phyloP scores from a whole-genome alignment of 2,797 vertebrate genomes.

The Mastacembelus armatus region DNA sequence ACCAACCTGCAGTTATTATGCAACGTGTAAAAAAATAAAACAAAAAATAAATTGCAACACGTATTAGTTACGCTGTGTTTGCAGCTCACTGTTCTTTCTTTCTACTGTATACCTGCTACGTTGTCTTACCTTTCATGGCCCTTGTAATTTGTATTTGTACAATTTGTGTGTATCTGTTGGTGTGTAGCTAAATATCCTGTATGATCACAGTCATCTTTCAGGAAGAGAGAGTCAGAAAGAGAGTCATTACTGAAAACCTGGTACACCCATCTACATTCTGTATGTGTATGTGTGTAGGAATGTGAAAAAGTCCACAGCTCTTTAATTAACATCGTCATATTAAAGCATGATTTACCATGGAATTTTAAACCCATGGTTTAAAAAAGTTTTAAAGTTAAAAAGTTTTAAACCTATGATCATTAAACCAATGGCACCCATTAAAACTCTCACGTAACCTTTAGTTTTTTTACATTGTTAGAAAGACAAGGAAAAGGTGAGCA shows the following conservation, averaged over 20 bases:
- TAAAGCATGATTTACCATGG: conserved; percentile 65
- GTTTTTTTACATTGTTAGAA: conserved; percentile 74
- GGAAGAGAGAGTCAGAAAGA: too few species aligned
- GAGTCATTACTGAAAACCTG: conserved; percentile 43
- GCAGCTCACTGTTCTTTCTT: too few species aligned
- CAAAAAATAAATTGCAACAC: conserved; percentile 61
- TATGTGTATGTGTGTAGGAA: neutral
- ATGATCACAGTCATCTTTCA: too few species aligned
- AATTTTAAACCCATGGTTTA: conserved; percentile 62
- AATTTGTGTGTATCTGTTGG: conserved; percentile 18
- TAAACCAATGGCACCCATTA: conserved; percentile 60
- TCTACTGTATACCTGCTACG: too few species aligned
- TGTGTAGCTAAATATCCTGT: conserved; percentile 42
- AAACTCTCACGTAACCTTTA: conserved; percentile 74
- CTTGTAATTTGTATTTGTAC: conserved; percentile 20
- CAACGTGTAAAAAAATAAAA: conserved; percentile 54
- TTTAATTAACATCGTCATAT: conserved; percentile 62
- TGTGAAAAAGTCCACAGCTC: conserved; percentile 32
- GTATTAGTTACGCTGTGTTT: too few species aligned
- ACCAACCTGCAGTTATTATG: conserved; percentile 74
- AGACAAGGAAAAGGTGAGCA: conserved; percentile 49
- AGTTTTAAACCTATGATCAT: too few species aligned
- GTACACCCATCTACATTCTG: conserved; percentile 60
- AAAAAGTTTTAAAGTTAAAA: too few species aligned
- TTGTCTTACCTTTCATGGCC: too few species aligned